Evolutionary conservation across 2,113 vertebrate species (phyloP), one percentile per base, ranked within the genome.

Genomic region (Apodemus speciosus): DNA sequence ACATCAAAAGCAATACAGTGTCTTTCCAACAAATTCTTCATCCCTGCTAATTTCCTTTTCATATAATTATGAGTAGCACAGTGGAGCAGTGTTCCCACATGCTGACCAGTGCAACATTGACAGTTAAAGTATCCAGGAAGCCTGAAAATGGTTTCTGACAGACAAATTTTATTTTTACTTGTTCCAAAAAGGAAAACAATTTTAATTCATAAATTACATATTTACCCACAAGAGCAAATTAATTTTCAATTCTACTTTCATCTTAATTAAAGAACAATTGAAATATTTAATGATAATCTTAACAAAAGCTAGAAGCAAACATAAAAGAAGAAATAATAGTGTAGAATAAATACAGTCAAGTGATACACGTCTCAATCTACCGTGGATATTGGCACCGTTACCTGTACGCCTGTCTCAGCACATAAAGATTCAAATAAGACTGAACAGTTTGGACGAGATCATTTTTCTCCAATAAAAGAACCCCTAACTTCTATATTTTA

Each of bases 381-480:
- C 76, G 51, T 69, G 92, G 87, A 95, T 73, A 38, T 16, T 97
- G 96, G 95, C 92, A 97, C 89, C 60, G 56, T 83, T 56, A 75
- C 83, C 84, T 38, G 75, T 43, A 66, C 73, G 46, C 86, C 15
- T 43, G 0, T 91, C 81, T 95, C 64, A 71, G 91, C 69, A 84
- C 95, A 93, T 73, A 88, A 73, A 94, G 72, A 89, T 69, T 68
- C 79, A 56, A 97, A 8, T 84, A 91, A 76, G 71, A 83, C 0
- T 3, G 20, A 94, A 49, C 81, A 25, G 25, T 95, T 9, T 38
- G 88, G 95, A 80, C 80, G 69, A 97, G 92, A 90, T 92, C 94
- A 93, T 60, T 93, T 92, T 89, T 88, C 81, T 75, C 87, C 88
- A 93, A 95, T 66, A 76, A 96, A 97, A 97, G 88, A 97, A 96